These are phyloP conservation scores for Eublepharis macularius DNA, from an alignment of 2,113 vertebrate species.

Conservation along the genomic window DNA sequence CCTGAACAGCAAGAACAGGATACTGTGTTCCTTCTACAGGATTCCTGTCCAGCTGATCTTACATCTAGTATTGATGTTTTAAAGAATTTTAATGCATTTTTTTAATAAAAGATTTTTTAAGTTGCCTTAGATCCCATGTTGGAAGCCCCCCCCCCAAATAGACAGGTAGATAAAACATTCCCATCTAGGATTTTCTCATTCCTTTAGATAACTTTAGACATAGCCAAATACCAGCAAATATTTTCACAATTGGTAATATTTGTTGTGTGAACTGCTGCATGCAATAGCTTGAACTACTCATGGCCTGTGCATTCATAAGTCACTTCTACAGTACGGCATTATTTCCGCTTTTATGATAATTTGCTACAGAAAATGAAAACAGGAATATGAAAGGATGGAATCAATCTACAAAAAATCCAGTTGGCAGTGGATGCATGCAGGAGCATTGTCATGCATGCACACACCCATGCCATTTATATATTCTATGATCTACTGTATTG, in stretches of 20 bases:
- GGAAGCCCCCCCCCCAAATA: too few relatives aligned
- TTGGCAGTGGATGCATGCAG: not conserved
- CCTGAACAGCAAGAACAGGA: too few relatives aligned
- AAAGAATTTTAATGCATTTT: too few relatives aligned
- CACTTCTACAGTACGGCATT: not conserved
- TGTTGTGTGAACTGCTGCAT: not conserved
- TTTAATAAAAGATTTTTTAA: too few relatives aligned
- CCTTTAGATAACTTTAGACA: not conserved
- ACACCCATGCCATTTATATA: too few relatives aligned
- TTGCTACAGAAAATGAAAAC: not conserved
- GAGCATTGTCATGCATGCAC: too few relatives aligned
- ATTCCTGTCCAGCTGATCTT: too few relatives aligned
- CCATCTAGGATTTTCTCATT: not conserved
- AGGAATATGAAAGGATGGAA: not conserved
- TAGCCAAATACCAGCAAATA: not conserved
- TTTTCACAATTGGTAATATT: not conserved
- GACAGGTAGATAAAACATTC: too few relatives aligned
- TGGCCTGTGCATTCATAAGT: not conserved
- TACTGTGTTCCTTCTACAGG: too few relatives aligned
- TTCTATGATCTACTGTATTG: too few relatives aligned
- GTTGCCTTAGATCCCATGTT: too few relatives aligned
- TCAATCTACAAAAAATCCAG: not conserved
- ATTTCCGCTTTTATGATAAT: not conserved
- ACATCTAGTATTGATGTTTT: too few relatives aligned
- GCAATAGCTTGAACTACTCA: not conserved